Percentiles rank a stretch among this genome's conserved stretches.
These are phyloP conservation scores for Nasonia oneida DNA, from an alignment of 2,888 invertebrate genomes.

Conservation along the genomic window DNA sequence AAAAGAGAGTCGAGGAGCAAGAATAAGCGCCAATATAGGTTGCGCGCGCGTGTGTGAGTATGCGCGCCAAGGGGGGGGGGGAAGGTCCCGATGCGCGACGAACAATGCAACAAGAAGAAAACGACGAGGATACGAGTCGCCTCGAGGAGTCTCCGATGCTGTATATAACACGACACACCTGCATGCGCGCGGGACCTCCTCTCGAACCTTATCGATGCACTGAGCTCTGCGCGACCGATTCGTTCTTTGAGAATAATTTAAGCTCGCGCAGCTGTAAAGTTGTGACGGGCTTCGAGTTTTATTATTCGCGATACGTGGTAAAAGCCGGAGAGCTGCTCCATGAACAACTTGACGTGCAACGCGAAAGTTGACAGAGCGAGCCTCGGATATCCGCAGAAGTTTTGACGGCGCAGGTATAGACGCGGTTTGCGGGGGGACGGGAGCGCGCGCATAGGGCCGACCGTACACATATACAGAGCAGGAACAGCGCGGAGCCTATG, in stretches of 20 bases:
- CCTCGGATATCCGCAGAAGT: slow-evolving; percentile 71
- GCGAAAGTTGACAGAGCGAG: slow-evolving; percentile 71
- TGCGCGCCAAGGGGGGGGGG: slow-evolving; percentile 3
- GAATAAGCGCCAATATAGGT: background rate
- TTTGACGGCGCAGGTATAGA: slow-evolving; percentile 69
- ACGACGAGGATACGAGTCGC: slow-evolving; percentile 28
- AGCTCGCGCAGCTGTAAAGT: background rate
- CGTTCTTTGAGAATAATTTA: slow-evolving; percentile 2
- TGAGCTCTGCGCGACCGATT: background rate
- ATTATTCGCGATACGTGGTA: slow-evolving; percentile 57
- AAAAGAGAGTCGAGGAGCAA: background rate
- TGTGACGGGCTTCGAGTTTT: slow-evolving; percentile 7
- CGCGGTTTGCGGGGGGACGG: slow-evolving; percentile 25
- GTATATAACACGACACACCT: slow-evolving; percentile 31
- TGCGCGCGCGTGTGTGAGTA: no score
- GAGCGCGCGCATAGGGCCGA: background rate
- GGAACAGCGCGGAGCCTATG: slow-evolving; percentile 63
- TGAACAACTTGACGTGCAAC: slow-evolving; percentile 70
- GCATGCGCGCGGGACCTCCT: background rate
- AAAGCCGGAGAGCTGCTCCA: slow-evolving; percentile 47
- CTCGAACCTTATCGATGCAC: slow-evolving; percentile 21
- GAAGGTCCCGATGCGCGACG: slow-evolving; percentile 36
- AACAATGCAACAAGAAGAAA: slow-evolving; percentile 52
- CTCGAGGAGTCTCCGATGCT: slow-evolving; percentile 56
- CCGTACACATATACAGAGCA: no score